A percentile compares a stretch with the other conserved stretches of the same genome.
Conservation (phyloP, 2,888 invertebrate species). For the Lochmaea crataegi region DNA sequence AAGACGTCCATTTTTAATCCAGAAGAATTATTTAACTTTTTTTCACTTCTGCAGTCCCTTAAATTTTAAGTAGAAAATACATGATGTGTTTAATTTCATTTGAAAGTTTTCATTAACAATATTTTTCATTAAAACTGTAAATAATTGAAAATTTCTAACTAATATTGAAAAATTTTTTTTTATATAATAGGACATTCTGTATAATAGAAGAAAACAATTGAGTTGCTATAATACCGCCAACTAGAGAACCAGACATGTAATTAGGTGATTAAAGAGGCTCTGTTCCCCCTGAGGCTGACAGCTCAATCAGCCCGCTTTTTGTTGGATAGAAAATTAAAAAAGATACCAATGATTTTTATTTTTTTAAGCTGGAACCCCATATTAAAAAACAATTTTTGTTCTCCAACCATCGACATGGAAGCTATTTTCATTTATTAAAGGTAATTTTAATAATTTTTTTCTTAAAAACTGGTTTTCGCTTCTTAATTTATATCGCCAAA, state of each 20-base stretch:
- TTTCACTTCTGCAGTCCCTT: too few relatives aligned
- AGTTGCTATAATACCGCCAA: constrained; percentile 60
- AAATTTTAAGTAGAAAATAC: too few relatives aligned
- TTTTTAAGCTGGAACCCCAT: constrained; percentile 59
- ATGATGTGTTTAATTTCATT: too few relatives aligned
- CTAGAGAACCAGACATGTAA: constrained; percentile 63
- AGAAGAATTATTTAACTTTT: too few relatives aligned
- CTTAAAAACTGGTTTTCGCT: not conserved
- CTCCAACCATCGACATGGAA: constrained; percentile 51
- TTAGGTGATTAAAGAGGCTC: constrained; percentile 65
- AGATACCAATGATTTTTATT: constrained; percentile 59
- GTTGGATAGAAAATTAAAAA: constrained; percentile 54
- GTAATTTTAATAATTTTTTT: constrained; percentile 8
- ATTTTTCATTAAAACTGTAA: too few relatives aligned
- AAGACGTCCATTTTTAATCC: too few relatives aligned
- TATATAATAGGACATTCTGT: not conserved
- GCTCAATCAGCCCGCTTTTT: constrained; percentile 64
- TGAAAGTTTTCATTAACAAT: too few relatives aligned
- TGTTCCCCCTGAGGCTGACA: constrained; percentile 64
- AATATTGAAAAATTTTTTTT: not conserved
- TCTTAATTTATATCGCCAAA: not conserved
- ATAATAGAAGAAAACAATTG: constrained; percentile 55
- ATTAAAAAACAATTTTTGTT: constrained; percentile 64
- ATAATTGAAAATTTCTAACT: too few relatives aligned
- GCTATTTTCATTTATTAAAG: constrained; percentile 18